Conservation (phyloP, 2,797 vertebrate genomes). For the Semaprochilodus insignis region DNA sequence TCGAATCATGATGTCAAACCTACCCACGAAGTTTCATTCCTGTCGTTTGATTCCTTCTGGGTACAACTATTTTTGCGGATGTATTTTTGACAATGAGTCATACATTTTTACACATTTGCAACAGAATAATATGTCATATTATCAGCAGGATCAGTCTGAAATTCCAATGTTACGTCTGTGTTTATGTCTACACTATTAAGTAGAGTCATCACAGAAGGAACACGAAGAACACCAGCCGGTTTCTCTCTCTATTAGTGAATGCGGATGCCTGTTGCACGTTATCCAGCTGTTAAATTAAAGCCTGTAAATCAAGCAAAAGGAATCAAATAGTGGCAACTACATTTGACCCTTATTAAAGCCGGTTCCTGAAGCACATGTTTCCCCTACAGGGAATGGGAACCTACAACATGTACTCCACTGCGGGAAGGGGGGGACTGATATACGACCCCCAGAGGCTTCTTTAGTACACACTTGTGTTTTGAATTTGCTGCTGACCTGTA, state of each 20-base stretch:
- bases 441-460: background rate
- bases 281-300: slow-evolving; percentile 82
- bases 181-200: background rate
- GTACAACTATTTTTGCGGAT: no score
- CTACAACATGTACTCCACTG: slow-evolving; percentile 30
- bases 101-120: background rate
- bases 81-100: no score
- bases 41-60: no score
- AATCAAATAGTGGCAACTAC: slow-evolving; percentile 79
- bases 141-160: background rate
- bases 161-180: background rate
- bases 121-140: background rate
- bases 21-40: no score
- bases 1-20: no score
- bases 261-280: slow-evolving; percentile 74
- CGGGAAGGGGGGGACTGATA: background rate
- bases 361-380: slow-evolving; percentile 53
- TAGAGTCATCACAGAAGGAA: slow-evolving; percentile 1
- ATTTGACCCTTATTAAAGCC: slow-evolving; percentile 77
- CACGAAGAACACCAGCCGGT: slow-evolving; percentile 53
- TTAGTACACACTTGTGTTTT: slow-evolving; percentile 38
- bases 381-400: slow-evolving; percentile 26
- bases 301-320: slow-evolving; percentile 82
- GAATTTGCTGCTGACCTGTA: slow-evolving; percentile 48
- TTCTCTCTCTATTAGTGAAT: slow-evolving; percentile 70